Evolutionary conservation across 2,797 vertebrate species (phyloP), one percentile per base, ranked within the genome.

Genomic region (Lacerta viridis): DNA sequence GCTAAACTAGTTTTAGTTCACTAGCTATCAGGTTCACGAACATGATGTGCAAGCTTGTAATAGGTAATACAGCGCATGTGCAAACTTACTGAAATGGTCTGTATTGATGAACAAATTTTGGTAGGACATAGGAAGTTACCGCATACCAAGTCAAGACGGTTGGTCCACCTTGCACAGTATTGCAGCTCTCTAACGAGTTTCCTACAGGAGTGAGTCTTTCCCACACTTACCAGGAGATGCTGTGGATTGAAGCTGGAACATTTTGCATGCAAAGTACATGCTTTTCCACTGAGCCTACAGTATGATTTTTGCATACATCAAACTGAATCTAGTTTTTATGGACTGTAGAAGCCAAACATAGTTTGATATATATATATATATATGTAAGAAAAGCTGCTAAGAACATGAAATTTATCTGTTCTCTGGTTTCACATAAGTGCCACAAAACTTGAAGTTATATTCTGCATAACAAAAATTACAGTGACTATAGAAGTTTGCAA

Each of bases 391-490:
- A 20, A 36, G 68, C 15, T 80, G 29, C 20, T 59, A 66, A 50
- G 75, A 13, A 68, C 43, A 80, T n/a, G 5, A 90, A 8, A n/a
- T 89, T 92, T 78, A 91, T 39, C 10, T 87, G 91, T 29, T 20
- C 88, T 41, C 20, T 75, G 20, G 1, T 79, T 76, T 82, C 46
- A 39, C 77, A n/a, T 77, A 4, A 2, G 27, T 78, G 29, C 20
- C 61, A 4, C 41, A 85, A 55, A 90, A 89, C 75, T 89, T 25
- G 29, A 64, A n/a, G 5, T 3, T 81, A 3, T 46, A 66, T 18
- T 2, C 89, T 75, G 11, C 88, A 83, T 43, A 71, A n/a, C 13
- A n/a, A 90, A 78, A 72, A 87, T 36, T 18, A 80, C 71, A 77
- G 25, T 59, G 1, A 17, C 3, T 1, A 83, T 50, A 33, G 80